A percentile compares a stretch with the other conserved stretches of the same genome.
These are phyloP conservation scores for Echinarachnius parma DNA, from an alignment of 53 echinoderm and acorn worm genomes.

Conservation along the genomic window DNA sequence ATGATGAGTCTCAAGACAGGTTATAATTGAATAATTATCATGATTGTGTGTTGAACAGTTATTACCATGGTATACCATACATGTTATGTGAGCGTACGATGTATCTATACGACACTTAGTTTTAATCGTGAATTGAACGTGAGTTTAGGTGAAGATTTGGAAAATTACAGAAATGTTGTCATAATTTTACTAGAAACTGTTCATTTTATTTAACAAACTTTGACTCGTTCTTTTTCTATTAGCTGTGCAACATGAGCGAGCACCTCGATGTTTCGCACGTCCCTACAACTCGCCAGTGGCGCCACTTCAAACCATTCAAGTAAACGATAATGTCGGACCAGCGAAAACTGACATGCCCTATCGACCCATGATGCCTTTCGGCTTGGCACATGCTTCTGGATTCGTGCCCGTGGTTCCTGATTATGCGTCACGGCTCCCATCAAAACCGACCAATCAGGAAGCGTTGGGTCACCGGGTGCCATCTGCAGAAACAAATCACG, in stretches of 20 bases:
- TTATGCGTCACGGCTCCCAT: conserved; percentile 38
- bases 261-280: conserved; percentile 88
- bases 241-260: conserved; percentile 96
- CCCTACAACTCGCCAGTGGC: conserved; percentile 37
- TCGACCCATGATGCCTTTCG: conserved; percentile 14
- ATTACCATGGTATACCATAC: no score
- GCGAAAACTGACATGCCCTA: conserved; percentile 9
- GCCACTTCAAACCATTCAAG: not conserved
- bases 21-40: no score
- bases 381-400: conserved; percentile 38
- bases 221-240: conserved; percentile 3
- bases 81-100: no score
- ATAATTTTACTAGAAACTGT: no score
- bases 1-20: no score
- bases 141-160: no score
- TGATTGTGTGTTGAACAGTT: no score
- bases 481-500: no score
- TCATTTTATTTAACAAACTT: no score
- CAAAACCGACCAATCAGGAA: conserved; percentile 21
- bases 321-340: not conserved
- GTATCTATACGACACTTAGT: no score
- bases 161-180: no score
- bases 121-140: no score
- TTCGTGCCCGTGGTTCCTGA: conserved; percentile 62
- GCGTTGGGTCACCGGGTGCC: not conserved